Evolutionary conservation across 2,797 vertebrate species (phyloP), one percentile per base, ranked within the genome.

Genomic region (Novumbra hubbsi): DNA sequence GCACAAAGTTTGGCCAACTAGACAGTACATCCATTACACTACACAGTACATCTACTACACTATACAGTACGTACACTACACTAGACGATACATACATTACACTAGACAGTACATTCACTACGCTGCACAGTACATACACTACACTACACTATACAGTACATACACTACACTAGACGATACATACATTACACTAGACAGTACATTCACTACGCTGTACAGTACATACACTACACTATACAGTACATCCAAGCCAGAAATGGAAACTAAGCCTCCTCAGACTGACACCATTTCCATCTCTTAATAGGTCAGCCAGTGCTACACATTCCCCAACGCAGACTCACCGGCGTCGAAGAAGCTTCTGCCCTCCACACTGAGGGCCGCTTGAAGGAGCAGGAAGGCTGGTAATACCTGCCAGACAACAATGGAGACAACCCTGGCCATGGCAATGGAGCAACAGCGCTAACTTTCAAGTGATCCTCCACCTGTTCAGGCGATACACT

Each of bases 291-390:
- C 24, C 41, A 9, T 24, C 1, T 11, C 38, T 48, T 38, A 38
- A 7, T 7, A 24, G 12, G 45, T 50, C 12, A 17, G 1, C 45
- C n/a, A 15, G 24, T 30, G 7, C 19, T 32, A 71, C 30, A 32
- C 27, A 14, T 30, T 45, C 12, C 0, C 1, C 7, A 28, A 28
- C 38, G 15, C 34, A 63, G 38, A 80, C 92, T 89, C 69, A 93
- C 93, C 93, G n/a, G 87, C 57, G 48, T 76, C 88, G 0, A 88
- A 80, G 27, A 91, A 74, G 82, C 79, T 92, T 81, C 90, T 86
- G 52, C 88, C 88, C 30, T 94, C 89, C 52, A 84, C 86, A 50
- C 70, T 63, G 14, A 89, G 76, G 57, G 82, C 80, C 62, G 88
- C 88, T 48, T 91, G 87, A 69, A 94, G 81, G 16, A 93, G 73